These are phyloP conservation scores for Lochmaea crataegi DNA, from an alignment of 2,888 invertebrate species.

Conservation along the genomic window DNA sequence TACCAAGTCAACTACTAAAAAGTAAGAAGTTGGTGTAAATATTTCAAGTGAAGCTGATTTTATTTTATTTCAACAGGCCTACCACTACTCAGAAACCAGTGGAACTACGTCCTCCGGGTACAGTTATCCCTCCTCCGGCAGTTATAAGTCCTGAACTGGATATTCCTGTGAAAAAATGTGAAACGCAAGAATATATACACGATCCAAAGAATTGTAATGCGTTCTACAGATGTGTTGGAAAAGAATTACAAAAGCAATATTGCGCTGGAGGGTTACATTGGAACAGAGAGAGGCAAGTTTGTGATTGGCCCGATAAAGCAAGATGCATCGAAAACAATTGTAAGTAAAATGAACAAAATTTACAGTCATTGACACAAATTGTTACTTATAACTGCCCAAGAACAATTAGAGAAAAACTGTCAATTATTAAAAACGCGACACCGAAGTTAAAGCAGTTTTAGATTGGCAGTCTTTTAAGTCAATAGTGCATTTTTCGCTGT, in stretches of 20 bases:
- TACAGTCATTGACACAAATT: no score
- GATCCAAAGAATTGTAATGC: constrained; percentile 79
- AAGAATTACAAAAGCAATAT: constrained; percentile 76
- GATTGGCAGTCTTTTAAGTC: no score
- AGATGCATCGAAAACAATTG: constrained; percentile 69
- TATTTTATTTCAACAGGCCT: constrained; percentile 17
- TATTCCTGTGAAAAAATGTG: constrained; percentile 60
- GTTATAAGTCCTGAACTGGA: constrained; percentile 65
- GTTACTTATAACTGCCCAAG: no score
- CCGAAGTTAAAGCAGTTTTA: no score
- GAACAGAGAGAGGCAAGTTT: constrained; percentile 74
- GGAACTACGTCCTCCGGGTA: constrained; percentile 46
- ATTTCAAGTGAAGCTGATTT: neutral
- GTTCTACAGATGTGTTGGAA: constrained; percentile 81
- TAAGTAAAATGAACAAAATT: constrained; percentile 46
- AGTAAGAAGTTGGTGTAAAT: constrained; percentile 21
- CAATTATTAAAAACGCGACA: no score
- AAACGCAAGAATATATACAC: constrained; percentile 67
- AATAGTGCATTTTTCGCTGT: no score
- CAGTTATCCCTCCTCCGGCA: constrained; percentile 64
- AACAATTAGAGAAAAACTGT: no score
- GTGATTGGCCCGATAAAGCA: constrained; percentile 85
- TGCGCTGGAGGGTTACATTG: constrained; percentile 87
- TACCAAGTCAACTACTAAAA: constrained; percentile 30
- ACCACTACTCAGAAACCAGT: constrained; percentile 24